Evolutionary conservation across 2,888 invertebrate genomes (phyloP), one percentile per base, ranked within the genome.

Genomic region (Melolontha melolontha): DNA sequence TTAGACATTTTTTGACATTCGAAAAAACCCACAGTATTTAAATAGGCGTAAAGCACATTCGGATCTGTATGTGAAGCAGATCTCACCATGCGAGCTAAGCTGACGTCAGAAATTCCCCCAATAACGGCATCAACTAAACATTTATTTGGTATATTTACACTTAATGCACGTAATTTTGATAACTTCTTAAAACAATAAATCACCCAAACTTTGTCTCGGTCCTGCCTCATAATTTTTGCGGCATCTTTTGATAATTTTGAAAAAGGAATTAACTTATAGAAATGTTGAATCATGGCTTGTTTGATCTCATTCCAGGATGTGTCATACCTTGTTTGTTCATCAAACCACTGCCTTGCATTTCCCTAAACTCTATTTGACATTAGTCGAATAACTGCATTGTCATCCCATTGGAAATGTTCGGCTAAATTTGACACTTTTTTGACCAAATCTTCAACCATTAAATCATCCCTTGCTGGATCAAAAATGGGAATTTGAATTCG

Each of bases 121-220:
- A 73, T 73, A 1, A 71, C 68, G 1, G 69, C 72, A 66, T 73
- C 71, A 29, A 71, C 54, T 54, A 71, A 16, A 39, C 64, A 65
- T 12, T 22, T 29, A 64, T 71, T 67, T 1, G 69, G 69, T n/a
- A 71, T 71, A 1, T 34, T 22, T 5, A 71, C 8, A 1, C 67
- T 67, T 10, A 71, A 29, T 2, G 64, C 0, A 22, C 39, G 51
- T 11, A 71, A 44, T 17, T 70, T 73, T n/a, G 49, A 62, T 12
- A 73, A 17, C 55, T 73, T 73, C n/a, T 69, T 54, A 39, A 72
- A 73, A 64, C 73, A 72, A 67, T 73, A n/a, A 73, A 17, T 71
- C 71, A 11, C 66, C 44, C 7, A 70, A 59, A 49, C 70, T 59
- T 34, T 71, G 71, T 1, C 68, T 68, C 11, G 49, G 12, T 39